Base-by-base conservation (phyloP, 2,113 vertebrate genomes). In the Ceratotherium simum region DNA sequence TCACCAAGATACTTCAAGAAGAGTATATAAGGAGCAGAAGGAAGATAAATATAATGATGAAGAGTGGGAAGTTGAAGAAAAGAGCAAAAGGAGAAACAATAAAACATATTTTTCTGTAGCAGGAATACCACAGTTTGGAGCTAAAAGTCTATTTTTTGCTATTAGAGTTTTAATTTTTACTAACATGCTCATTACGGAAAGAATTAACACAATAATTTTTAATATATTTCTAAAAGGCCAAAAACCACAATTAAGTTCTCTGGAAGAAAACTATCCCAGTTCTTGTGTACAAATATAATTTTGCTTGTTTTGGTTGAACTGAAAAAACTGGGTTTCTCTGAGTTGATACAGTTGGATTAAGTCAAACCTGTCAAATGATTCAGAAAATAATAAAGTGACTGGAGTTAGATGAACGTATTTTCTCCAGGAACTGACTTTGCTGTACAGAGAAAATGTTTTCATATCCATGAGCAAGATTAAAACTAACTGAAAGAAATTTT, bases 161-260 rank as follows among this genome's bases (percentile, higher is more conserved):
- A 84, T 73, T 46, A 87, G 16, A 33, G 18, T 42, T 90, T 87
- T 39, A 79, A 84, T 51, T 92, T 67, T 91, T 95, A 67, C 56
- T 64, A 91, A 46, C 2, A 33, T 27, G 4, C 1, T 83, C 51
- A 92, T 2, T 60, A 54, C 86, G 54, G 4, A 87, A 84, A 81
- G 2, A 87, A 42, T 88, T 73, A 70, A 48, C 12, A 92, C 1
- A 58, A 33, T 33, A 20, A 5, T 18, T 93, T n/a, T 21, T 42
- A 46, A 85, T 56, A 70, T n/a, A 36, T 25, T 93, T 76, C 51
- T 72, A 85, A 75, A 79, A 64, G 16, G 23, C 54, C 10, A 95
- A 70, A 95, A 80, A 39, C 2, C 4, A 73, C 72, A 90, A 54
- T 13, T 51, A 76, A 46, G 6, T 56, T 73, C 62, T 1, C 0